Evolutionary conservation across 2,113 vertebrate species (phyloP).

Genomic region (Hippolais icterina): DNA sequence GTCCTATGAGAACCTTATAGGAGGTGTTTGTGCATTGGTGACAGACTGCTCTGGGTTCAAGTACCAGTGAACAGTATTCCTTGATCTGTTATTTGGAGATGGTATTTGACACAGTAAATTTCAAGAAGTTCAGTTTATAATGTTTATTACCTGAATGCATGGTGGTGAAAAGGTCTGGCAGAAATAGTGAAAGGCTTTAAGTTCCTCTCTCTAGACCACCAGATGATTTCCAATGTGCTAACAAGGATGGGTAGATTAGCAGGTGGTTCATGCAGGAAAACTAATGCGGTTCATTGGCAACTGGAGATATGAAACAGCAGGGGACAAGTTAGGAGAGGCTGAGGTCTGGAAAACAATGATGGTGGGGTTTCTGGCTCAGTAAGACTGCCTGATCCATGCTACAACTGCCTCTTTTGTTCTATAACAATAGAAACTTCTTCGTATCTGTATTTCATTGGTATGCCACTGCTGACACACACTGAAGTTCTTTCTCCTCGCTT

Average conservation of each 20-base stretch:
- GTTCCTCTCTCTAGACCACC: neutral
- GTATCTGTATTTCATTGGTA: neutral
- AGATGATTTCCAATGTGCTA: conserved; percentile 6
- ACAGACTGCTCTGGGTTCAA: neutral
- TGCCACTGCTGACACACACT: neutral
- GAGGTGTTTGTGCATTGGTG: neutral
- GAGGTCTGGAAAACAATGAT: neutral
- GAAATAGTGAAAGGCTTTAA: neutral
- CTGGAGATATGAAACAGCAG: neutral
- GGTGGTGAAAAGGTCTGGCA: neutral
- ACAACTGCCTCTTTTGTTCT: neutral
- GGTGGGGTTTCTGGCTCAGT: neutral
- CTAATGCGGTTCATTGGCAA: conserved; percentile 22
- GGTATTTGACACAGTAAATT: neutral
- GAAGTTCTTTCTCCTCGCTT: neutral
- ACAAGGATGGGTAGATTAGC: conserved; percentile 23
- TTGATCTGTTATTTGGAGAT: neutral
- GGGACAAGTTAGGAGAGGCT: neutral
- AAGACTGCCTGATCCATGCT: neutral
- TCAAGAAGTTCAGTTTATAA: neutral
- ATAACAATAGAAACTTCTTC: neutral
- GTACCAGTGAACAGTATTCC: neutral
- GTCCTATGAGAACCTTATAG: neutral
- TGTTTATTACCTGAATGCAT: neutral
- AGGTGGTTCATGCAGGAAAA: conserved; percentile 9